Base-by-base conservation (phyloP, 2,797 vertebrate species). In the Podarcis siculus region DNA sequence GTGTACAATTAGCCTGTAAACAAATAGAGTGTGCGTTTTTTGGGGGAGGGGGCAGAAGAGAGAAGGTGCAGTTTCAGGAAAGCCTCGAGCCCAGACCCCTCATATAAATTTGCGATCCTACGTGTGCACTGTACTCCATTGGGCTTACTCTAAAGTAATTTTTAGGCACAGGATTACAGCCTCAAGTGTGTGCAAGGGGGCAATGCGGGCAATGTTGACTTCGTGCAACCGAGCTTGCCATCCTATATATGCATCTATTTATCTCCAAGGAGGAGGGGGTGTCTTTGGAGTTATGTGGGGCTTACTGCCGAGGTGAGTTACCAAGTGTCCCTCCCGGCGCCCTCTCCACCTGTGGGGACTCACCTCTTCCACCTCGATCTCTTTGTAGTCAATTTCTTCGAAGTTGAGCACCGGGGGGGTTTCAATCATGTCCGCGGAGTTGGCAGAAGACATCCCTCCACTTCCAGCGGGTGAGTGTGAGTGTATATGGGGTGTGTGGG, bases 361-460 rank as follows among this genome's bases (percentile, higher is more conserved):
- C 92, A 99, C 99, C 98, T 99, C 98, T 96, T 99, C 99, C 89
- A 99, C 98, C 79, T 98, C 98, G 92, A 99, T 99, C 93, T 99
- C 98, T 91, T 97, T 97, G 97, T 99, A 99, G 91, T 98, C 98
- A 66, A 99, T 99, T 93, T 99, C 98, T 96, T 99, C 98, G 94
- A 99, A 99, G 95, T 97, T 97, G 69, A 99, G 98, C 95, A 99
- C 98, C 91, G 98, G 98, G 83, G 98, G 96, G 85, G 98, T 98
- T 97, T 99, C 99, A 91, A 98, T 97, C 98, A 99, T 99, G 83
- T 99, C 99, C 95, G 97, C 97, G 91, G 98, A 95, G 93, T 97
- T 96, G 93, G 97, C 96, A 95, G 93, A 92, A 76, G 98, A 98
- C 98, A 98, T 98, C 95, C 97, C 98, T 97, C 88, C 93, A 89